Conservation (phyloP, 1,140 invertebrate genomes). For the Sitophilus oryzae region DNA sequence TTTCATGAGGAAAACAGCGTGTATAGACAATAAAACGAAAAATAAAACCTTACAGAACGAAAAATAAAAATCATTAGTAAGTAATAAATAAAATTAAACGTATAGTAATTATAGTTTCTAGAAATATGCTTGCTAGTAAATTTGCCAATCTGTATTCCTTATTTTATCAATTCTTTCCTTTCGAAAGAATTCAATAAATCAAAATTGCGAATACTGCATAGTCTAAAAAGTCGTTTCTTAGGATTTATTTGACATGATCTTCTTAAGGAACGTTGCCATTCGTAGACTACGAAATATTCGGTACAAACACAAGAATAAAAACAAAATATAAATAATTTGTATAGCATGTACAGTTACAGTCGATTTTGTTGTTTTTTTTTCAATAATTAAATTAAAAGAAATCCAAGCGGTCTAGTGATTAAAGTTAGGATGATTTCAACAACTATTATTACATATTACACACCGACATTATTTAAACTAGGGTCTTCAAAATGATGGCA, state of each 20-base stretch:
- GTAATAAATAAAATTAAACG: slow-evolving; percentile 17
- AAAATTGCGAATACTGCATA: background rate
- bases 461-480: slow-evolving; percentile 23
- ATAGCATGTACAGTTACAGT: slow-evolving; percentile 29
- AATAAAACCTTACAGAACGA: slow-evolving; percentile 4
- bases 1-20: slow-evolving; percentile 21
- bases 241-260: too few relatives aligned
- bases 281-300: background rate
- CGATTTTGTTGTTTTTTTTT: slow-evolving; percentile 22
- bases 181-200: slow-evolving; percentile 2
- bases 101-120: slow-evolving; percentile 12
- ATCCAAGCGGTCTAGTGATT: slow-evolving; percentile 33
- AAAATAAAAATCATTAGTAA: slow-evolving; percentile 12
- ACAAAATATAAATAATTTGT: slow-evolving; percentile 14
- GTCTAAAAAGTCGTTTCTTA: too few relatives aligned
- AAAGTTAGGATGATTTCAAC: slow-evolving; percentile 20
- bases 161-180: slow-evolving; percentile 5
- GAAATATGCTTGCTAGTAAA: slow-evolving; percentile 14
- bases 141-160: background rate
- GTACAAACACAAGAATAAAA: slow-evolving; percentile 8
- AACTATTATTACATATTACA: slow-evolving; percentile 25
- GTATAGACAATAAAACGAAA: slow-evolving; percentile 7
- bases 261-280: too few relatives aligned
- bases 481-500: slow-evolving; percentile 37
- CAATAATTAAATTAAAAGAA: slow-evolving; percentile 16